phyloP scores from a whole-genome alignment of 2,888 invertebrate genomes.

The Noctuana brunneofusca region DNA sequence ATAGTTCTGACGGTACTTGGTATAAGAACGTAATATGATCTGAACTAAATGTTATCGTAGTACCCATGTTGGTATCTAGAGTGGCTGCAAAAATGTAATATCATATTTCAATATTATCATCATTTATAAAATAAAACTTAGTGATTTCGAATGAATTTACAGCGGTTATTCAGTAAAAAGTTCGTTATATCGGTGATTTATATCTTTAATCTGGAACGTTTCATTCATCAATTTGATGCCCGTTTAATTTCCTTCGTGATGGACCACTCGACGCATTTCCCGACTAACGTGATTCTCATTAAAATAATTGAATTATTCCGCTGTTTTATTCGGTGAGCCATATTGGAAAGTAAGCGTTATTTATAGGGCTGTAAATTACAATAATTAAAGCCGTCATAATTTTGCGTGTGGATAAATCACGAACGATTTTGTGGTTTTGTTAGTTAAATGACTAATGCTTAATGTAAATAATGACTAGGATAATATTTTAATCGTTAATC shows the following conservation, averaged over 20 bases:
- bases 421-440: slow-evolving; percentile 32
- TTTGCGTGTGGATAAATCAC: slow-evolving; percentile 32
- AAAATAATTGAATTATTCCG: slow-evolving; percentile 31
- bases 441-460: slow-evolving; percentile 33
- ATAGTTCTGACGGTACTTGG: no score
- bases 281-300: slow-evolving; percentile 27
- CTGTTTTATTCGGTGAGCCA: slow-evolving; percentile 16
- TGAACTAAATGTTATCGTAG: no score
- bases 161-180: background rate
- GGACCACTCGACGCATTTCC: slow-evolving; percentile 16
- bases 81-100: no score
- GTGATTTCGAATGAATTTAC: no score
- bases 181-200: slow-evolving; percentile 10
- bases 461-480: slow-evolving; percentile 26
- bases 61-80: no score
- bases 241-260: slow-evolving; percentile 33
- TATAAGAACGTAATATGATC: no score
- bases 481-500: slow-evolving; percentile 11
- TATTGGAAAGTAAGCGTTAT: slow-evolving; percentile 31
- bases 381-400: slow-evolving; percentile 35
- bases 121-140: no score
- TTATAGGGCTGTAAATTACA: slow-evolving; percentile 32
- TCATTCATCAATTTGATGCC: slow-evolving; percentile 17
- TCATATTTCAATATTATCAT: no score
- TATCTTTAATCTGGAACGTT: slow-evolving; percentile 23